Base-by-base conservation (phyloP, 2,113 vertebrate genomes). In the Prietella phreatophila region DNA sequence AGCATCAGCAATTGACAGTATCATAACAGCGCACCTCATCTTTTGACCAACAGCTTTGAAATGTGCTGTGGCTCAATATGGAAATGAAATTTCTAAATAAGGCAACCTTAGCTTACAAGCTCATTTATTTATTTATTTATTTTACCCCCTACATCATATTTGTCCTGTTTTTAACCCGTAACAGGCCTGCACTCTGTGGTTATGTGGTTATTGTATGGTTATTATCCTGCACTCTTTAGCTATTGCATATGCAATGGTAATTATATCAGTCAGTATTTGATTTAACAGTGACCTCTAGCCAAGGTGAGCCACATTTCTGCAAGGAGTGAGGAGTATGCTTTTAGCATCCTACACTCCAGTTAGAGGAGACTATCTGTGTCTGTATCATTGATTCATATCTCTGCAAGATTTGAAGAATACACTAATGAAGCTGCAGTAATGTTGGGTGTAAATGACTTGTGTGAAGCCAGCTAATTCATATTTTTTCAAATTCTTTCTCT, bases 291-390 rank as follows among this genome's bases (percentile, higher is more conserved):
- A 92, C 91, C 91, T 92, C 86, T 25, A 89, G 42, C 88, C 91
- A 93, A 93, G 93, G 92, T 93, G 83, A 93, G 73, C 79, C 84
- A 85, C 71, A 60, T 84, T 73, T 82, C 78, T 87, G 47, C 33
- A 55, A 81, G 63, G 42, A 81, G 73, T 58, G 33, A 81, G 60
- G 85, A 36, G 85, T 81, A 67, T 69, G 76, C 85, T 85, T 85
- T 85, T n/a, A 76, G 69, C 8, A 61, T 61, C 71, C 47, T 69
- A 87, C 88, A 86, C 89, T 86, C 36, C 71, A 47, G 83, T 42
- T 50, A 33, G 25, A 76, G 0, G 13, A 86, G 87, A 87, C 42
- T 67, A 30, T 61, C 39, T 53, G n/a, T 82, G 65, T 82, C 27
- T 80, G 15, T 82, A 81, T 55, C 47, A 81, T 65, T 82, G 50